Conservation (phyloP, 1,140 invertebrate genomes). For the Geopemphigus sp. region DNA sequence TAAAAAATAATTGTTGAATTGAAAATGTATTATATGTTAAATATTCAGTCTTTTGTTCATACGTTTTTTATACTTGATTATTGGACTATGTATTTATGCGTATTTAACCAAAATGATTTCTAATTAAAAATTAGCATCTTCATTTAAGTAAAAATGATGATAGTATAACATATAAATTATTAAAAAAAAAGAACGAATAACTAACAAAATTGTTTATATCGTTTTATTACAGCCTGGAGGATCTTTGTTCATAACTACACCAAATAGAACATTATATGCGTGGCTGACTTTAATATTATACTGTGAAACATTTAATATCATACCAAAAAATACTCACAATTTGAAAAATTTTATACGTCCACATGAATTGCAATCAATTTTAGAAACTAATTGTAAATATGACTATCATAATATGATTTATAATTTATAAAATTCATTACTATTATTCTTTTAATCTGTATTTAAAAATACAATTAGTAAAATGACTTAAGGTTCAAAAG, state of each 20-base stretch:
- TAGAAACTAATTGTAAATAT: conserved; percentile 31
- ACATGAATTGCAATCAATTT: conserved; percentile 61
- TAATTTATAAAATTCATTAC: neutral
- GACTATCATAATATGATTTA: neutral
- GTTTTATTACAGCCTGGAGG: conserved; percentile 66
- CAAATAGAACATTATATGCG: conserved; percentile 76
- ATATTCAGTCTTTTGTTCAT: too few species aligned
- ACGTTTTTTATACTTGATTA: too few species aligned
- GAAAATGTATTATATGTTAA: too few species aligned
- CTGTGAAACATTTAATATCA: conserved; percentile 71
- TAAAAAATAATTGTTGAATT: too few species aligned
- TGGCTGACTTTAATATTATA: conserved; percentile 65
- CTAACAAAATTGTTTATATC: neutral
- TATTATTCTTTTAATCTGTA: too few species aligned
- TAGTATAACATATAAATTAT: too few species aligned
- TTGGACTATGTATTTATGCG: too few species aligned
- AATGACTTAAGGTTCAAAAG: too few species aligned
- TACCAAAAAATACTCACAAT: conserved; percentile 85
- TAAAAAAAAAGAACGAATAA: too few species aligned
- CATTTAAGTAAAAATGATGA: too few species aligned
- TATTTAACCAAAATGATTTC: too few species aligned
- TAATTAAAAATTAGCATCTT: too few species aligned
- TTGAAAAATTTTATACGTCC: conserved; percentile 87
- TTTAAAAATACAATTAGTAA: neutral
- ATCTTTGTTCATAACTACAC: conserved; percentile 89